Evolutionary conservation across 2,888 invertebrate species (phyloP), one percentile per base, ranked within the genome.

Genomic region (Stratiomys singularior): DNA sequence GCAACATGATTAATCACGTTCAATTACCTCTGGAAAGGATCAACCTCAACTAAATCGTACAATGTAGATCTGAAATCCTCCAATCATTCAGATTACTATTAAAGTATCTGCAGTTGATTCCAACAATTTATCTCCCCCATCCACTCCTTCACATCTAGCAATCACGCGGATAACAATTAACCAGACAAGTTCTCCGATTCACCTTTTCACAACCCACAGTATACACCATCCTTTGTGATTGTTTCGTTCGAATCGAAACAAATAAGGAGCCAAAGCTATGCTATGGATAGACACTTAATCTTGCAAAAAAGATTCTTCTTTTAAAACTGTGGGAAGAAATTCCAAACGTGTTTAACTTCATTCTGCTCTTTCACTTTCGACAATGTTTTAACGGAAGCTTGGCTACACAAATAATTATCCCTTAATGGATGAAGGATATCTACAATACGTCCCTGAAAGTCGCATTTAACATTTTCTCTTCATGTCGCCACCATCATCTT

Each of bases 351-450:
- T 2, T 64, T 64, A n/a, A n/a, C n/a, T n/a, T n/a, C n/a, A n/a
- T 60, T 23, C 11, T 52, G 1, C 13, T 60, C 1, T 18, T 18
- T 52, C 52, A 52, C 52, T 52, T 52, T 9, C 4, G 15, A 18
- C 23, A 13, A 52, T 52, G 4, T 52, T 52, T 4, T 46, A 46
- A 27, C 69, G 47, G 47, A 25, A 69, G 37, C 69, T 46, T 47
- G 44, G 37, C 46, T 69, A 47, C 30, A 25, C 69, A 69, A 47
- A 69, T 67, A 69, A 69, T 69, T 69, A 69, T 69, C 69, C 25
- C 69, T 25, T 69, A 69, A 69, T 69, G 69, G 69, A 69, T 46
- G 69, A 69, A 47, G 69, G 46, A 69, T 69, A 69, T 69, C 69
- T 46, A 18, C 52, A 52, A 18, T 25, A 30, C 46, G 21, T 69